Evolutionary conservation across 2,797 vertebrate genomes (phyloP), one percentile per base, ranked within the genome.

Genomic region (Cheirogaleus major): DNA sequence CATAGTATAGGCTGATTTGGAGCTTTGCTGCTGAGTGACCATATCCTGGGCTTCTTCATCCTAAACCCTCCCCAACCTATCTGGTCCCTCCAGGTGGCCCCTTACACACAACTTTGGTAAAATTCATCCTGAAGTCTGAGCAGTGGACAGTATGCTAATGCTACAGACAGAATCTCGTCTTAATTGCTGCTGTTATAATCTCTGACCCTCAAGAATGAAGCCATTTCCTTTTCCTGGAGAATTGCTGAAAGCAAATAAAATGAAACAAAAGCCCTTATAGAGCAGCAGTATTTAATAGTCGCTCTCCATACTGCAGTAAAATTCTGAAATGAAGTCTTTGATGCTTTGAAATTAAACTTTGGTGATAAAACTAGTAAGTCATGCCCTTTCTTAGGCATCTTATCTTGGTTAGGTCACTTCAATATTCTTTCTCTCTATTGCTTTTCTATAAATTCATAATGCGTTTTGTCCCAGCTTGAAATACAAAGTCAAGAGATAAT

Each of bases 181-280:
- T 96, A 89, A 69, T 57, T 32, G 30, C 45, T 65, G 91, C 81
- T 93, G 27, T 80, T 75, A 87, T 67, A 65, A 87, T 92, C 95
- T 93, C 90, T 86, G 38, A 73, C 86, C 35, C 78, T 90, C 30
- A 78, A 30, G 45, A 50, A 52, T 18, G 27, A 80, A 93, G 9
- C 65, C 17, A 38, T 93, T 96, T 90, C 27, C 48, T 92, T 70
- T 48, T 67, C 10, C 81, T 96, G 92, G 95, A 7, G 30, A 93
- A 95, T 59, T 84, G 59, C 85, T 91, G 17, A 90, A 95, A 86
- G 80, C 50, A 86, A 81, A n/a, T 69, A 57, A 87, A 95, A 93
- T 25, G 73, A 84, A 96, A 84, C 8, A 14, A 72, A 88, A 81
- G 12, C 9, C 38, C 23, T 32, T 65, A 15, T 2, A 84, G 63